Conservation (phyloP, 2,888 invertebrate species). For the Ctena decussata region DNA sequence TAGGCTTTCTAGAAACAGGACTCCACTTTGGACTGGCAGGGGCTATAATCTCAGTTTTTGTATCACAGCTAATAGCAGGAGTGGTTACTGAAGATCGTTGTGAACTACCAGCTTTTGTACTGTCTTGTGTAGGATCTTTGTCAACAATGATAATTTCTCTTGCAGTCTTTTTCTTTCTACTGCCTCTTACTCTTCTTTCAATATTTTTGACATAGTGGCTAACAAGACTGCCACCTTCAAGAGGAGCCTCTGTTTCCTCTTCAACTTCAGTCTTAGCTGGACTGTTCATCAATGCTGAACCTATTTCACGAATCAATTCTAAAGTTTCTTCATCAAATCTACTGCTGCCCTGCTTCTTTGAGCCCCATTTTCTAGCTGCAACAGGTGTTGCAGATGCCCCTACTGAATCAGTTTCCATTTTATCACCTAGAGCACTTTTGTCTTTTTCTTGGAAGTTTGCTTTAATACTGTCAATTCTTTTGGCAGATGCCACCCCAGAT, state of each 20-base stretch:
- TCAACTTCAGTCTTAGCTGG: conserved; percentile 70
- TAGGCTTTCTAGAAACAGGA: conserved; percentile 19
- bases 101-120: not conserved
- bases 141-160: conserved; percentile 76
- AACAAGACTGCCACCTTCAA: conserved; percentile 68
- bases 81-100: not conserved
- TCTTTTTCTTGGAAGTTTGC: conserved; percentile 18
- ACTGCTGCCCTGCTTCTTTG: conserved; percentile 29
- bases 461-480: conserved; percentile 30
- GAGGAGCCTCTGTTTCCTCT: conserved; percentile 51
- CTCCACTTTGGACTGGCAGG: conserved; percentile 39
- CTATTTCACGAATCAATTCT: conserved; percentile 77
- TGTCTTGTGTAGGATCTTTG: conserved; percentile 43
- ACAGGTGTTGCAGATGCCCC: not conserved
- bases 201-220: conserved; percentile 76
- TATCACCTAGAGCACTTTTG: not conserved
- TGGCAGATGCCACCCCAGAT: conserved; percentile 1
- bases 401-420: conserved; percentile 4
- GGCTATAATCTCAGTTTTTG: not conserved
- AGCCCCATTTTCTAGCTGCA: not conserved
- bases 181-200: conserved; percentile 64
- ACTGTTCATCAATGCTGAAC: conserved; percentile 75
- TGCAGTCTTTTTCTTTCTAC: conserved; percentile 42
- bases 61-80: not conserved
- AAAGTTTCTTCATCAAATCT: conserved; percentile 75